Conservation (phyloP, 2,888 invertebrate genomes). For the Thecocarcelia acutangulata region DNA sequence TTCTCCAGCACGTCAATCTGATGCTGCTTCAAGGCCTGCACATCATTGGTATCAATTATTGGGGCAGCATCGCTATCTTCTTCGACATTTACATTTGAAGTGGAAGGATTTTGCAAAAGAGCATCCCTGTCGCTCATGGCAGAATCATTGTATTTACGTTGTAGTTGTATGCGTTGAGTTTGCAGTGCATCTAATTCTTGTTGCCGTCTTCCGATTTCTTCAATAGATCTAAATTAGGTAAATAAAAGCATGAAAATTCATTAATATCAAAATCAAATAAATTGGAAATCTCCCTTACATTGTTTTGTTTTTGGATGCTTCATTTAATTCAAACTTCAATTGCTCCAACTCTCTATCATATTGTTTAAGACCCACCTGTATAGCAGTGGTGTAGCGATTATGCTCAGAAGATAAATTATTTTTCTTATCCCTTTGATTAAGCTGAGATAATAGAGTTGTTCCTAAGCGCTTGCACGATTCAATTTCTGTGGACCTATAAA, state of each 20-base stretch:
- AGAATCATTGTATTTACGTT: constrained; percentile 77
- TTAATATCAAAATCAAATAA: background rate
- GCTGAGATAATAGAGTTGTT: constrained; percentile 85
- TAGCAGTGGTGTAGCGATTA: constrained; percentile 83
- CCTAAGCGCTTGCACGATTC: constrained; percentile 86
- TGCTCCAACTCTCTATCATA: constrained; percentile 84
- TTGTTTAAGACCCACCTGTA: constrained; percentile 85
- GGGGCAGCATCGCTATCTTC: constrained; percentile 81
- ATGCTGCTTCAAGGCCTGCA: constrained; percentile 82
- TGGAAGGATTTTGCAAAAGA: constrained; percentile 52
- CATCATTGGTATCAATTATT: constrained; percentile 79
- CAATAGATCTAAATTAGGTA: constrained; percentile 82
- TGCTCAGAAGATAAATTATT: constrained; percentile 83
- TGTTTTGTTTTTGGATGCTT: constrained; percentile 76
- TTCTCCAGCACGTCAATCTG: constrained; percentile 86
- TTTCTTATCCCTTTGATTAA: constrained; percentile 83
- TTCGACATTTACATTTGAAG: constrained; percentile 68
- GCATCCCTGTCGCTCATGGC: constrained; percentile 68
- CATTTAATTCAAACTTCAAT: constrained; percentile 83
- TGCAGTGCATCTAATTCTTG: constrained; percentile 84
- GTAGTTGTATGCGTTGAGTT: constrained; percentile 84
- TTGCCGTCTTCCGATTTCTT: constrained; percentile 85
- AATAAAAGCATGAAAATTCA: background rate
- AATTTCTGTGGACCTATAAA: constrained; percentile 84
- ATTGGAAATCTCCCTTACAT: constrained; percentile 58